Conservation (phyloP, 2,888 invertebrate species). For the Chorisops tibialis region DNA sequence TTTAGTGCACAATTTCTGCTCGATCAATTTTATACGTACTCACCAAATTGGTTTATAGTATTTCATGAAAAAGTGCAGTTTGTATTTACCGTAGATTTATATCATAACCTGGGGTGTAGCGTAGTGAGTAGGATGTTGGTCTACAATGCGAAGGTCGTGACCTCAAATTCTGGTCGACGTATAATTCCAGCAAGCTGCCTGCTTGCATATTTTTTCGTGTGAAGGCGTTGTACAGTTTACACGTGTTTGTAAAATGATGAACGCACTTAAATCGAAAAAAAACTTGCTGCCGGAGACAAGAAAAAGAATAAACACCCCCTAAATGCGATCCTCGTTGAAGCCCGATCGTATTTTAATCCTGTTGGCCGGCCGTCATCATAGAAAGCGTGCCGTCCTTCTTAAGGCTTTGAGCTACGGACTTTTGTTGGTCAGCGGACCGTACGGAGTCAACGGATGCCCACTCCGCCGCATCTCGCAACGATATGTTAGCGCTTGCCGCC, state of each 20-base stretch:
- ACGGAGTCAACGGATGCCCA: slow-evolving; percentile 91
- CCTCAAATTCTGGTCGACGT: not conserved
- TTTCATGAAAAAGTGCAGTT: too few relatives aligned
- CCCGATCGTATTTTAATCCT: slow-evolving; percentile 92
- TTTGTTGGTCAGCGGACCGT: slow-evolving; percentile 91
- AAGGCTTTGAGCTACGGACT: slow-evolving; percentile 86
- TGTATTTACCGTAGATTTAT: not conserved
- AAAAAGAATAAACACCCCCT: slow-evolving; percentile 57
- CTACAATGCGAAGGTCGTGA: too few relatives aligned
- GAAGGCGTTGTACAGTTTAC: slow-evolving; percentile 51
- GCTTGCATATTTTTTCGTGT: slow-evolving; percentile 48
- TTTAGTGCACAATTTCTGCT: too few relatives aligned
- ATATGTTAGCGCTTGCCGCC: slow-evolving; percentile 90
- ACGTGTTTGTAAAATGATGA: slow-evolving; percentile 64
- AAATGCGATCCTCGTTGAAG: slow-evolving; percentile 79
- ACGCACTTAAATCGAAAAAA: slow-evolving; percentile 63
- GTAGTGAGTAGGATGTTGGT: too few relatives aligned
- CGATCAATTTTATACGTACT: too few relatives aligned
- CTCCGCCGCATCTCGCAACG: slow-evolving; percentile 91
- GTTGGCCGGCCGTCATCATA: slow-evolving; percentile 92
- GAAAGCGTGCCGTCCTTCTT: slow-evolving; percentile 93
- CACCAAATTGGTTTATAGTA: too few relatives aligned
- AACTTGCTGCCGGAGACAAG: slow-evolving; percentile 58
- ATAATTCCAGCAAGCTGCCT: not conserved
- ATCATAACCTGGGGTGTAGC: not conserved